These are phyloP conservation scores for Tridacna crocea DNA, from an alignment of 2,888 invertebrate species.

Conservation along the genomic window DNA sequence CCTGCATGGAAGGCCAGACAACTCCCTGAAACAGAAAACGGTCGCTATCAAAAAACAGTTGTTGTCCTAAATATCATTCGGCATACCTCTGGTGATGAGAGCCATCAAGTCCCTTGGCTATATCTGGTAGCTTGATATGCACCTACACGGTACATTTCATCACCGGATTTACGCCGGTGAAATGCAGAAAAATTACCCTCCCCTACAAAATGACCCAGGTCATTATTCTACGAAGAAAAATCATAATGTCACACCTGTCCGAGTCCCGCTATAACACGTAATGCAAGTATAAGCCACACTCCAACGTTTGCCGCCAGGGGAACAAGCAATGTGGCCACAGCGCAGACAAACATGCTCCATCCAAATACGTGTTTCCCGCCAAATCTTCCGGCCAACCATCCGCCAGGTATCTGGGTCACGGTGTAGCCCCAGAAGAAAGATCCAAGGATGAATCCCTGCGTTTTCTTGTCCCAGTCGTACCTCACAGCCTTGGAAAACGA, in stretches of 20 bases:
- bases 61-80: no score
- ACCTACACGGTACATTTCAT: no score
- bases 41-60: background rate
- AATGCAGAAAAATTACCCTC: no score
- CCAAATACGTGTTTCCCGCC: slow-evolving; percentile 94
- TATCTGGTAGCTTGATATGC: no score
- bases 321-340: slow-evolving; percentile 92
- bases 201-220: no score
- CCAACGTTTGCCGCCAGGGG: slow-evolving; percentile 90
- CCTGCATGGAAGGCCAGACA: slow-evolving; percentile 81
- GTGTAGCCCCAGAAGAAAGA: slow-evolving; percentile 82
- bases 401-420: slow-evolving; percentile 78
- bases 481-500: slow-evolving; percentile 60
- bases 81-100: no score
- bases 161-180: no score
- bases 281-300: slow-evolving; percentile 88
- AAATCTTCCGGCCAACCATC: slow-evolving; percentile 89
- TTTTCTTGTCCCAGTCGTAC: slow-evolving; percentile 75
- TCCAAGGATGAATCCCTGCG: slow-evolving; percentile 78
- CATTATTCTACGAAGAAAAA: no score
- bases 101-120: no score
- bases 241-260: slow-evolving; percentile 88
- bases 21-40: slow-evolving; percentile 71
- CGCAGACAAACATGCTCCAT: slow-evolving; percentile 91
- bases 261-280: slow-evolving; percentile 91